Conservation (phyloP, 2,888 invertebrate genomes). For the Agrotis puta region DNA sequence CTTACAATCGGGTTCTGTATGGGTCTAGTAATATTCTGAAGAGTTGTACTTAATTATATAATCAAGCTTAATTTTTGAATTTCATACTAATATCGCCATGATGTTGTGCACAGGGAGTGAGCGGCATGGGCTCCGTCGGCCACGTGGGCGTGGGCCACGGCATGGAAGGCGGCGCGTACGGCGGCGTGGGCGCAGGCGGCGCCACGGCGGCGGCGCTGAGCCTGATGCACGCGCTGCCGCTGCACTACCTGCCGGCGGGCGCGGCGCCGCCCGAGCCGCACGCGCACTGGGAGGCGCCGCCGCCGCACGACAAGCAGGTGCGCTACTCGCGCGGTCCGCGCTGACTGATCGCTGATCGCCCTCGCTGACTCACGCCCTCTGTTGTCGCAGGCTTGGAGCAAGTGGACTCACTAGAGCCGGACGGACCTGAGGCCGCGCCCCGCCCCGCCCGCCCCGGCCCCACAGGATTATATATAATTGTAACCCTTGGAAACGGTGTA, state of each 20-base stretch:
- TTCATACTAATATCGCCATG: neutral
- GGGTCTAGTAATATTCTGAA: neutral
- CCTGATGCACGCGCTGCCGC: constrained; percentile 87
- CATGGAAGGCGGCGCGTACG: constrained; percentile 60
- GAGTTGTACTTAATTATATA: too few species aligned
- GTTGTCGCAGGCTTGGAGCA: constrained; percentile 86
- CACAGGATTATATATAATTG: constrained; percentile 85
- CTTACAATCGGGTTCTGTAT: neutral
- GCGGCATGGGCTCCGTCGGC: constrained; percentile 67
- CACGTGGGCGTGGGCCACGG: constrained; percentile 61
- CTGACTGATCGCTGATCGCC: neutral
- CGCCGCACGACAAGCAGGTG: constrained; percentile 83
- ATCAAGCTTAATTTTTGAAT: too few species aligned
- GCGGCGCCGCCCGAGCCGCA: constrained; percentile 74
- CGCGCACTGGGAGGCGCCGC: constrained; percentile 81
- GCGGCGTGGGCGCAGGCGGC: constrained; percentile 67
- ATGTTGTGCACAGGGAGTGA: constrained; percentile 67
- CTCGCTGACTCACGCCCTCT: constrained; percentile 40
- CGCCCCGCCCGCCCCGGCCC: constrained; percentile 71
- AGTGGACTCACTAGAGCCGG: constrained; percentile 87
- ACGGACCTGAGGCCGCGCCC: constrained; percentile 64
- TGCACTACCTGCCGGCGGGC: constrained; percentile 85
- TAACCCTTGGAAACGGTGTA: constrained; percentile 90
- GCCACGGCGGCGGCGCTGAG: constrained; percentile 79
- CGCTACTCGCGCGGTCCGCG: neutral